phyloP scores from a whole-genome alignment of 2,113 vertebrate genomes.

The Eurystomus gularis region DNA sequence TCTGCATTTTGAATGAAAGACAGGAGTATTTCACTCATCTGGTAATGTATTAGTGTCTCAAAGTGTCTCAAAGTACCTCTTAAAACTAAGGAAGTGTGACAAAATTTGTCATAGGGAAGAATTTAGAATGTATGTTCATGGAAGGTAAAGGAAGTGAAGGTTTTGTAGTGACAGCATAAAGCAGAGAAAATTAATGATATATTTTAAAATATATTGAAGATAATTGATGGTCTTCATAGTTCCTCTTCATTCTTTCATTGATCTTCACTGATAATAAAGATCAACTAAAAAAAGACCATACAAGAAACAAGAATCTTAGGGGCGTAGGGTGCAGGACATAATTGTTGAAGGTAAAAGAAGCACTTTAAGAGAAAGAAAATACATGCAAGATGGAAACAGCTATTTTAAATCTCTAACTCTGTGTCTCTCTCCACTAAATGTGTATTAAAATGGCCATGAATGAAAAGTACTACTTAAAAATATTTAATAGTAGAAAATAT shows the following conservation, averaged over 20 bases:
- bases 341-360: not conserved
- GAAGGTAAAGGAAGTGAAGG: not conserved
- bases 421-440: too few relatives aligned
- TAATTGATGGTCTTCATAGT: not conserved
- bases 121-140: not conserved
- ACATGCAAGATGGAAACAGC: not conserved
- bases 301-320: not conserved
- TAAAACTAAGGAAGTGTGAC: not conserved
- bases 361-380: not conserved
- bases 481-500: accelerated
- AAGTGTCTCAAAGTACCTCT: not conserved
- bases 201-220: not conserved
- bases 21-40: not conserved
- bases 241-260: too few relatives aligned
- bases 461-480: not conserved
- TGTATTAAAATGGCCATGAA: not conserved
- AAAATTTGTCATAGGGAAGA: not conserved
- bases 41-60: not conserved
- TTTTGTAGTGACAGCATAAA: not conserved
- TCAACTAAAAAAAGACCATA: not conserved
- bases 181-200: not conserved
- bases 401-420: too few relatives aligned
- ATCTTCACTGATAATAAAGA: not conserved
- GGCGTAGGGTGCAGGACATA: not conserved
- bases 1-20: not conserved